phyloP scores from a whole-genome alignment of 1,140 invertebrate genomes.

The Penaeus chinensis region DNA sequence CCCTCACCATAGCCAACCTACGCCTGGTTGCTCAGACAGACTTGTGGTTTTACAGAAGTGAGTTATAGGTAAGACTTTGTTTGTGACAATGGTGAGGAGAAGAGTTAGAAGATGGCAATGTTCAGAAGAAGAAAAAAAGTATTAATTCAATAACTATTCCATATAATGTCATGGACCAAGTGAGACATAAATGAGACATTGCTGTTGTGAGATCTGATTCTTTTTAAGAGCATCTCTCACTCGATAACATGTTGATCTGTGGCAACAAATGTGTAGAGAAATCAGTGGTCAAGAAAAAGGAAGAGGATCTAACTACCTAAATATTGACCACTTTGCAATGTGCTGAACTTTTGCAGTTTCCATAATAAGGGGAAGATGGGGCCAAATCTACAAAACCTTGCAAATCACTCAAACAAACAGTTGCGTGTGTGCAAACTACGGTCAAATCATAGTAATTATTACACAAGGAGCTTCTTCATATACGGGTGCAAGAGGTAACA shows the following conservation, averaged over 20 bases:
- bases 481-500: conserved; percentile 26
- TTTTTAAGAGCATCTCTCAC: too few relatives aligned
- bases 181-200: too few relatives aligned
- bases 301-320: too few relatives aligned
- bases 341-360: background rate
- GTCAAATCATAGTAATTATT: background rate
- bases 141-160: too few relatives aligned
- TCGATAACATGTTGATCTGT: too few relatives aligned
- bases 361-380: conserved; percentile 19
- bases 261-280: too few relatives aligned
- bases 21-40: conserved; percentile 33
- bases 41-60: background rate
- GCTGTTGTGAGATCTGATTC: too few relatives aligned
- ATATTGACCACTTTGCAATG: background rate
- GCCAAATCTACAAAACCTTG: conserved; percentile 45
- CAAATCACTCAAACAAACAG: conserved; percentile 35
- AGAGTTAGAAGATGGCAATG: background rate
- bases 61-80: too few relatives aligned
- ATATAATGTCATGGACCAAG: too few relatives aligned
- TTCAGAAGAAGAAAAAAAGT: background rate
- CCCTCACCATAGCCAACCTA: conserved; percentile 13
- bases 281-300: too few relatives aligned
- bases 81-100: conserved; percentile 8
- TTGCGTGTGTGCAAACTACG: conserved; percentile 35
- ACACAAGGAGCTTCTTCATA: conserved; percentile 6